Conservation (phyloP, 2,888 invertebrate species). For the Apodemia mormo region DNA sequence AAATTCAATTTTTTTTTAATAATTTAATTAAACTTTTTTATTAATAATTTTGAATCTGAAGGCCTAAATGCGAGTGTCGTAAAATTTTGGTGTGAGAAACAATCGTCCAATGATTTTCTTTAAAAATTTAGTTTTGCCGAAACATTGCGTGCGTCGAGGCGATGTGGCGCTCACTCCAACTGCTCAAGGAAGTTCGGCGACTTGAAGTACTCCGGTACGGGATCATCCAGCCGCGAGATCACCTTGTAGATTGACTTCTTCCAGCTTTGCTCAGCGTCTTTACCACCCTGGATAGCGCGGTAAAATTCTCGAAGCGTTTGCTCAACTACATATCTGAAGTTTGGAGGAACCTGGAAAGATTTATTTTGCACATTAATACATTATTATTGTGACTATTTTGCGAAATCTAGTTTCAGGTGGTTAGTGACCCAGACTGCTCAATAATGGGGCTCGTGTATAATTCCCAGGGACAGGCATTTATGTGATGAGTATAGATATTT, state of each 20-base stretch:
- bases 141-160: slow-evolving; percentile 61
- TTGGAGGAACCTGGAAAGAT: slow-evolving; percentile 92
- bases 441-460: too few relatives aligned
- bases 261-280: slow-evolving; percentile 99
- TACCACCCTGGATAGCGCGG: slow-evolving; percentile 97
- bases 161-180: slow-evolving; percentile 87
- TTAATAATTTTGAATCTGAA: slow-evolving; percentile 84
- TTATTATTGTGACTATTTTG: too few relatives aligned
- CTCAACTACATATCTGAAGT: slow-evolving; percentile 98
- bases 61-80: slow-evolving; percentile 86
- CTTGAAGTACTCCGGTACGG: slow-evolving; percentile 99
- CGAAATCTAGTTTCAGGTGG: too few relatives aligned
- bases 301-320: slow-evolving; percentile 99
- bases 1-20: slow-evolving; percentile 68
- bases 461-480: too few relatives aligned
- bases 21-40: slow-evolving; percentile 73
- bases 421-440: too few relatives aligned
- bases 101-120: slow-evolving; percentile 64
- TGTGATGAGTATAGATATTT: too few relatives aligned
- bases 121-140: slow-evolving; percentile 62
- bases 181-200: slow-evolving; percentile 99
- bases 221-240: slow-evolving; percentile 99
- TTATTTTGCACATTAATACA: not conserved
- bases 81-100: slow-evolving; percentile 83
- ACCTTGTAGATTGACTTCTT: slow-evolving; percentile 99